Evolutionary conservation across 2,888 invertebrate species (phyloP), one percentile per base, ranked within the genome.

Genomic region (Papilio elwesi): DNA sequence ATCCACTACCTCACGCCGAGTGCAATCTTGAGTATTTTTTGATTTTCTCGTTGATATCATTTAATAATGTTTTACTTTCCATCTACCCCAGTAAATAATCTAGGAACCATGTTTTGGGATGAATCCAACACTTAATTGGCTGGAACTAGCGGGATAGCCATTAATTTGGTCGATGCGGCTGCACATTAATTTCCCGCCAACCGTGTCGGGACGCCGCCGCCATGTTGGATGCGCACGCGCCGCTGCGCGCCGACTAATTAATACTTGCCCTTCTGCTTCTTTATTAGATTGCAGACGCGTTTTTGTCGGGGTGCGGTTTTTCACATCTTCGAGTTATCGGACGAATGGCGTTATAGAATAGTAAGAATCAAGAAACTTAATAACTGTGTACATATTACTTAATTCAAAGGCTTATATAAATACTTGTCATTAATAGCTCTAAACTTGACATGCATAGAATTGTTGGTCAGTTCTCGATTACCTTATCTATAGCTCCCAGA

Each of bases 231-330:
- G 87, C 85, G 89, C 90, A 88, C 90, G 89, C 89, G 90, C 86
- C 86, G 84, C 76, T 86, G 89, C 80, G 81, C 86, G 85, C 83
- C 81, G 76, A 74, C 85, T 88, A 89, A 90, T 90, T 88, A 89
- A 86, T 86, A 85, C 87, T 80, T 83, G 88, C 88, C 90, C 90
- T 90, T 89, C 85, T 83, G 87, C 83, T 85, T 90, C 86, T 88
- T 90, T 86, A 90, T 90, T 90, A 90, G 84, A 78, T 81, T 78
- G 86, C 86, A 89, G 88, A 90, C 90, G 87, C 82, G 82, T 91
- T 91, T 91, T 90, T 90, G 80, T 80, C 70, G 74, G 70, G 78
- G 76, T 75, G 68, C 72, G 48, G 67, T 72, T 72, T 68, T 68
- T 67, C 72, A 74, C 74, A 76, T 72, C 69, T 76, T 78, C 75